Conservation (phyloP, 2,888 invertebrate species). For the Synanthedon vespiformis region DNA sequence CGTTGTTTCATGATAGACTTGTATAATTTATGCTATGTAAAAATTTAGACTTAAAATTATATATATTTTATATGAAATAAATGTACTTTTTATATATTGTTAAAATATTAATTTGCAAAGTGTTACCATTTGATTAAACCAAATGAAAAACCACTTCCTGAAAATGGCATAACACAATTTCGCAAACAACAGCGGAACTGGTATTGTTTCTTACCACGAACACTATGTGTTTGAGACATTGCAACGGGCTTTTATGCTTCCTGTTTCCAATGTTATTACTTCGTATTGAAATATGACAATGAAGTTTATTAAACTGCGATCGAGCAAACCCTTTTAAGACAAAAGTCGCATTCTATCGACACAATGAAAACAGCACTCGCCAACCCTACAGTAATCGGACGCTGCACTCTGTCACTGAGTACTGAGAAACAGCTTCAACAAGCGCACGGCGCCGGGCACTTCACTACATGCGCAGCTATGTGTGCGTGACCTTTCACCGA, state of each 20-base stretch:
- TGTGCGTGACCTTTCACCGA: too few relatives aligned
- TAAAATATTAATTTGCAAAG: too few relatives aligned
- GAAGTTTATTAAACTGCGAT: neutral
- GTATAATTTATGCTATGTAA: too few relatives aligned
- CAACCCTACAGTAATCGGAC: slow-evolving; percentile 62
- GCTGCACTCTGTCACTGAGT: too few relatives aligned
- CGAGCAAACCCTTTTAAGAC: neutral
- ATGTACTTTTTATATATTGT: too few relatives aligned
- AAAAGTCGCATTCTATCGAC: slow-evolving; percentile 20
- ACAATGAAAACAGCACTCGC: slow-evolving; percentile 20
- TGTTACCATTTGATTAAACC: too few relatives aligned
- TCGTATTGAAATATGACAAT: neutral
- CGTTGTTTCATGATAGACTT: too few relatives aligned
- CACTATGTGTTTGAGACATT: slow-evolving; percentile 49
- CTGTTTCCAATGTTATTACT: slow-evolving; percentile 47
- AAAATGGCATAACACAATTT: slow-evolving; percentile 46
- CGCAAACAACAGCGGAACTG: slow-evolving; percentile 64
- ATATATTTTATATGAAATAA: too few relatives aligned
- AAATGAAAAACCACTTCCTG: slow-evolving; percentile 40
- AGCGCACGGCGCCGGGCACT: too few relatives aligned
- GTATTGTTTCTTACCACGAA: slow-evolving; percentile 65
- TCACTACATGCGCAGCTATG: too few relatives aligned
- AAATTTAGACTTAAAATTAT: too few relatives aligned
- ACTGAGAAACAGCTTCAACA: too few relatives aligned
- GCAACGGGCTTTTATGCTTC: slow-evolving; percentile 54